Evolutionary conservation across 2,113 vertebrate species (phyloP).

Genomic region (Anas platyrhynchos): DNA sequence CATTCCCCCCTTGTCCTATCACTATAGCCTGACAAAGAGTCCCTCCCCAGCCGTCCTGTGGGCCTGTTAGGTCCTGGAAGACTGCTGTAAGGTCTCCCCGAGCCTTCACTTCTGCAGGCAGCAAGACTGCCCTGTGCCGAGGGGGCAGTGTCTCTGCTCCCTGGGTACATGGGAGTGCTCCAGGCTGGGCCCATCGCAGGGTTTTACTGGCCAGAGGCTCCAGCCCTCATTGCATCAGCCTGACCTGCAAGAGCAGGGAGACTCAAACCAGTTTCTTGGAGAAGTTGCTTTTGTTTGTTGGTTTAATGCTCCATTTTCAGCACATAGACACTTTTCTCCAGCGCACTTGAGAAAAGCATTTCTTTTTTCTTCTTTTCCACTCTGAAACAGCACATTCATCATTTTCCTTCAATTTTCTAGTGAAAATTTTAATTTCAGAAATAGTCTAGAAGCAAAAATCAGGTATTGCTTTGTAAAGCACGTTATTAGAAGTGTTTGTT

Average conservation of each 20-base stretch:
- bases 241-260: background rate
- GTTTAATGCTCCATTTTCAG: background rate
- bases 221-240: background rate
- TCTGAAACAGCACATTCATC: background rate
- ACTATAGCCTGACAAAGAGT: too few species aligned
- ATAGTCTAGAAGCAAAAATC: background rate
- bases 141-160: background rate
- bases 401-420: background rate
- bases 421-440: background rate
- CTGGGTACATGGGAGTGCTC: background rate
- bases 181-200: background rate
- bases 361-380: background rate
- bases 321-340: background rate
- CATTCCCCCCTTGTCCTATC: too few species aligned
- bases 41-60: too few species aligned
- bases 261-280: background rate
- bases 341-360: background rate
- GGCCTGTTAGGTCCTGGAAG: too few species aligned
- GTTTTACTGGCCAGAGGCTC: background rate
- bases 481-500: background rate
- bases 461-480: background rate
- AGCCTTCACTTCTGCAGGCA: background rate
- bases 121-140: background rate
- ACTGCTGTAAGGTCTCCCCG: too few species aligned
- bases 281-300: background rate